Evolutionary conservation across 2,113 vertebrate genomes (phyloP), one percentile per base, ranked within the genome.

Genomic region (Muntiacus reevesi): DNA sequence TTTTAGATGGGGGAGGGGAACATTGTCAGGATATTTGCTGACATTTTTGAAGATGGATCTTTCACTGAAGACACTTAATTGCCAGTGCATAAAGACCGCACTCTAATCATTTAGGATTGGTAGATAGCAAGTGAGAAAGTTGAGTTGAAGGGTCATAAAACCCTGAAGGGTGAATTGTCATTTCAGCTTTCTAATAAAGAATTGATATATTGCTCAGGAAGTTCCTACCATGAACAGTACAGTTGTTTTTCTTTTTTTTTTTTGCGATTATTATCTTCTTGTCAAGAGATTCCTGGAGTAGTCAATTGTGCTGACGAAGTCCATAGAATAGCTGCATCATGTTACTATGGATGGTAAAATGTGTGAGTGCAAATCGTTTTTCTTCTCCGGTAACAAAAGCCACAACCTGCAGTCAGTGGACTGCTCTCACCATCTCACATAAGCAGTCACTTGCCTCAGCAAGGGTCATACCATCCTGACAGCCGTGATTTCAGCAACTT

Each of bases 401-500:
- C 14, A 67, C 25, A 78, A 19, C 0, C 15, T 45, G 28, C 11
- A 6, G 36, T 52, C 54, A 40, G 23, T 78, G 28, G 54, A 12
- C 33, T 78, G 6, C 5, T 50, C 15, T 87, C 55, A 21, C 16
- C 0, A 3, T 82, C 33, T 87, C n/a, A 71, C 1, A 13, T 12
- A 81, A 90, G 62, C 33, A 64, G 7, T 10, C 28, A 52, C 12
- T 10, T 14, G 19, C 12, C 47, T 40, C 67, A 71, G 11, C 25
- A n/a, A 55, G 9, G 28, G 1, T 2, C 6, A 45, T 33, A 5
- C 1, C 14, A 30, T 54, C 23, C 5, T 5, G 1, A 1, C 27
- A 50, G 40, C 17, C 52, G 64, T 16, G 40, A 76, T 40, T 74
- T 82, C 40, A 40, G n/a, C 43, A 71, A 2, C 16, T 55, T 5